Percentiles rank a stretch among this genome's conserved stretches.
These are phyloP conservation scores for Gopherus evgoodei DNA, from an alignment of 2,113 vertebrate species.

Conservation along the genomic window DNA sequence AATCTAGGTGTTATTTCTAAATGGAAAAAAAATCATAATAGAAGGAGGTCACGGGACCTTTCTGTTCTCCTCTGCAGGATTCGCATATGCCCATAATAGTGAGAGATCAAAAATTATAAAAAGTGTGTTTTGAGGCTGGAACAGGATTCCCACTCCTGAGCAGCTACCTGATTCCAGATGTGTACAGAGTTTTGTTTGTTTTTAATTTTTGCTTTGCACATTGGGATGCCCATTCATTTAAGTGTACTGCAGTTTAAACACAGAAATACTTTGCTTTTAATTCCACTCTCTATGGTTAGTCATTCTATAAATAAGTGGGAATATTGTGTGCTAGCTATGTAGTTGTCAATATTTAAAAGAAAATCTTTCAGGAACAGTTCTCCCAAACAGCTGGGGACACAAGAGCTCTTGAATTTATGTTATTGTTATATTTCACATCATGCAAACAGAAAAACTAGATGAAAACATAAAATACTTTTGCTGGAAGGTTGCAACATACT, in stretches of 20 bases:
- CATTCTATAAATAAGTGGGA: neutral
- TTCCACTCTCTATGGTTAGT: neutral
- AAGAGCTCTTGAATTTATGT: neutral
- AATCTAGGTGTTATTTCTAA: neutral
- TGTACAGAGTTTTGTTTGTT: neutral
- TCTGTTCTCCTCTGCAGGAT: neutral
- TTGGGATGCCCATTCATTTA: neutral
- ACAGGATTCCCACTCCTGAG: neutral
- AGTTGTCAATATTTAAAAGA: neutral
- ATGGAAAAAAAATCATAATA: neutral
- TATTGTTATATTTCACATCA: neutral
- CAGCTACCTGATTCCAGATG: neutral
- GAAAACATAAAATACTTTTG: neutral
- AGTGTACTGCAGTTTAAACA: neutral
- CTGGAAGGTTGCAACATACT: neutral
- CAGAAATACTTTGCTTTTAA: constrained; percentile 26
- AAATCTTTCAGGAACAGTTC: neutral
- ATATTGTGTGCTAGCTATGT: neutral
- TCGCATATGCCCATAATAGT: neutral
- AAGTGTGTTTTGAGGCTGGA: neutral
- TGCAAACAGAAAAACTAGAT: neutral
- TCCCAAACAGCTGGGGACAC: neutral
- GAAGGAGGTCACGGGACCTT: neutral
- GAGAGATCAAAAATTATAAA: neutral
- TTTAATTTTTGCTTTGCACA: neutral